phyloP scores from a whole-genome alignment of 2,888 invertebrate species.

The Tuberolachnus salignus region DNA sequence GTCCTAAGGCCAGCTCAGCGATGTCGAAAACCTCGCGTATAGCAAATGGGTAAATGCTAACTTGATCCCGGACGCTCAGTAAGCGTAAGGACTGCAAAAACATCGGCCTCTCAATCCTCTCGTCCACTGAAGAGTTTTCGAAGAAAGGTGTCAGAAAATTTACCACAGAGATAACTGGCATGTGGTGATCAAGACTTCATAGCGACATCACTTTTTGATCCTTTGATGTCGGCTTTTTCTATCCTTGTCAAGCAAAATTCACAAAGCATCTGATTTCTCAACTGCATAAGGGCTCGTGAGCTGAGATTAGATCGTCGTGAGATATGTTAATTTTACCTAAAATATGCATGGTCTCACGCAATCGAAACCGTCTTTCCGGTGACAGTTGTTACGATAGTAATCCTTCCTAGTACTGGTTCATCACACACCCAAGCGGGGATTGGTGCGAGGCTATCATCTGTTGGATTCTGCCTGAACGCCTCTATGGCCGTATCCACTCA shows the following conservation, averaged over 20 bases:
- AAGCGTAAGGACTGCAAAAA: too few relatives aligned
- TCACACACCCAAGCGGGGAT: slow-evolving; percentile 70
- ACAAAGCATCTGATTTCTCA: slow-evolving; percentile 76
- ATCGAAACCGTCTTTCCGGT: too few relatives aligned
- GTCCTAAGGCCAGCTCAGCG: slow-evolving; percentile 70
- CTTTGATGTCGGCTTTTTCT: slow-evolving; percentile 61
- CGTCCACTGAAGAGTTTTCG: too few relatives aligned
- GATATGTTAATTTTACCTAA: too few relatives aligned
- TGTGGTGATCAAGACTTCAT: slow-evolving; percentile 71
- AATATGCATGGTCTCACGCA: too few relatives aligned
- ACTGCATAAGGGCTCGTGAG: slow-evolving; percentile 63
- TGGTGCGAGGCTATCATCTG: slow-evolving; percentile 73
- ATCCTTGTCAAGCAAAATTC: slow-evolving; percentile 69
- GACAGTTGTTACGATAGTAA: slow-evolving; percentile 67
- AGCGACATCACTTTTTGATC: slow-evolving; percentile 73
- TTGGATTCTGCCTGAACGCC: slow-evolving; percentile 70
- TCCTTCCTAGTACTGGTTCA: slow-evolving; percentile 69
- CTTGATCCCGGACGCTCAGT: slow-evolving; percentile 70
- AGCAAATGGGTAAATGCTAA: slow-evolving; percentile 74
- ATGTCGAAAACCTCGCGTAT: slow-evolving; percentile 75
- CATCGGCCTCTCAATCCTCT: too few relatives aligned
- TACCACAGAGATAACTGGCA: slow-evolving; percentile 75
- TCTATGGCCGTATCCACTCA: slow-evolving; percentile 71
- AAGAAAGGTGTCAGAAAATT: too few relatives aligned
- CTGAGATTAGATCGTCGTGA: too few relatives aligned